A percentile compares a stretch with the other conserved stretches of the same genome.
These are phyloP conservation scores for Lucilia sericata DNA, from an alignment of 1,140 invertebrate genomes.

Conservation along the genomic window DNA sequence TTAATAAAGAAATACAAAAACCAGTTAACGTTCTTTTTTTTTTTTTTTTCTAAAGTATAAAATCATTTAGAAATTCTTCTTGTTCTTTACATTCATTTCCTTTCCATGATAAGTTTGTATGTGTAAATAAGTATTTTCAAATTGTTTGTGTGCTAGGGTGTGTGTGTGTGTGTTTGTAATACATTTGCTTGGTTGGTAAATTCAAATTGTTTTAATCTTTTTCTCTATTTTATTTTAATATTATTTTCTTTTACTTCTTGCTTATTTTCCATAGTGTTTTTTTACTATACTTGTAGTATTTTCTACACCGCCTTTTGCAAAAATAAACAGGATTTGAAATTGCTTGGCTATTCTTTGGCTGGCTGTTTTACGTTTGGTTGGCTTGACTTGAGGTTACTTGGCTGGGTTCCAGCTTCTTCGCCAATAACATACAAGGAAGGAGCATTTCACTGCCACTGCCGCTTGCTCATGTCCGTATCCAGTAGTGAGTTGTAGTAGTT, in stretches of 20 bases:
- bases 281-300: slow-evolving; percentile 5
- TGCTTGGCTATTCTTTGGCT: slow-evolving; percentile 29
- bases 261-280: slow-evolving; percentile 1
- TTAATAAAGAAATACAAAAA: slow-evolving; percentile 4
- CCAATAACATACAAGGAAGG: slow-evolving; percentile 8
- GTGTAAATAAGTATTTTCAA: too few relatives aligned
- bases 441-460: not conserved
- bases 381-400: slow-evolving; percentile 42
- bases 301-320: slow-evolving; percentile 32
- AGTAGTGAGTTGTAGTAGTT: not conserved
- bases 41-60: slow-evolving; percentile 2
- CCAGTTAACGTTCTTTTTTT: not conserved
- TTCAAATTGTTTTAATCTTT: slow-evolving; percentile 11
- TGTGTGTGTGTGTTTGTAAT: not conserved
- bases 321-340: not conserved
- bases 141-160: too few relatives aligned
- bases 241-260: slow-evolving; percentile 21
- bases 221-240: slow-evolving; percentile 38
- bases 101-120: not conserved
- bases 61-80: not conserved
- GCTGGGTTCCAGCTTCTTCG: slow-evolving; percentile 31
- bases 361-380: slow-evolving; percentile 16
- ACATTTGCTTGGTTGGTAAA: not conserved
- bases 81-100: not conserved
- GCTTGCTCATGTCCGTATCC: not conserved